Evolutionary conservation across 2,888 invertebrate species (phyloP), one percentile per base, ranked within the genome.

Genomic region (Drosophila siamana): DNA sequence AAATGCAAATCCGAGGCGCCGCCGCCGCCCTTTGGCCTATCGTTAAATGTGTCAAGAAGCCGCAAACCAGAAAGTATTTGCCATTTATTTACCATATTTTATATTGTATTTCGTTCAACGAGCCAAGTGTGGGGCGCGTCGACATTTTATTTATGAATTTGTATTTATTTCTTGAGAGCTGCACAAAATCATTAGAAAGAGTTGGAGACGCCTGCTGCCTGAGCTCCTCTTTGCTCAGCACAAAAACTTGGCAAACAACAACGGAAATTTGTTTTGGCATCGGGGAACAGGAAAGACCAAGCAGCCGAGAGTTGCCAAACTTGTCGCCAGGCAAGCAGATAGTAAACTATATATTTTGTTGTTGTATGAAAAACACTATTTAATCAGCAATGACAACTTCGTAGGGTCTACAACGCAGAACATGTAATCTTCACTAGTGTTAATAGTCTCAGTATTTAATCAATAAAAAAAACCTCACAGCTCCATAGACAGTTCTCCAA

Each of bases 1-100:
- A 86, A 85, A 85, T 85, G 85, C 88, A 88, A 88, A 86, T 83
- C 74, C 63, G 66, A 78, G 73, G 62, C 70, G 70, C 61, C 67
- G 60, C 38, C 15, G 7, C 30, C 47, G 7, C 16, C 8, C 9
- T 7, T 9, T 19, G 13, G 43, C 41, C 41, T 16, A 33, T 54
- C 51, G 47, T 41, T 66, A 71, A 59, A 63, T 83, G 69, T 85
- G 79, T 87, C 80, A 80, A 74, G 82, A 76, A 68, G 62, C 67
- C 74, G 50, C 69, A 79, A 77, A 77, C 80, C 77, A 80, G 72
- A 77, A 80, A 63, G 68, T 69, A 69, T 74, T 80, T 78, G 68
- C 81, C 74, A 80, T 74, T 78, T 84, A 70, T 79, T 80, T 70
- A 72, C 73, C 80, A 83, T 73, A 81, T 73, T 81, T 81, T 69